Base-by-base conservation (phyloP, 2,888 invertebrate species). In the Monopis laevigella region DNA sequence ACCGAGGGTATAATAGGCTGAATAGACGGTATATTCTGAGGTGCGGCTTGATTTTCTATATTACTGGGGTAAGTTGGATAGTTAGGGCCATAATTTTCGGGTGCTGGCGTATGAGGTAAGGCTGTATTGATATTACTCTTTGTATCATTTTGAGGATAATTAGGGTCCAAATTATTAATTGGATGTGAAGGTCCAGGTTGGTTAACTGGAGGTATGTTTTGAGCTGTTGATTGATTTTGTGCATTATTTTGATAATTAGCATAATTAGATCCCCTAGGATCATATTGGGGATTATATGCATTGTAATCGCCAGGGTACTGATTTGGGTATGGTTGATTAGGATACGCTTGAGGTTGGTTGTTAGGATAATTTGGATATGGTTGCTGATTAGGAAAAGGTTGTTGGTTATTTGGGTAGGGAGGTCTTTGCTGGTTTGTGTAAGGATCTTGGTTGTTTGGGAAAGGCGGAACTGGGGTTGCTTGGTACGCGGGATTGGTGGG, bases 51-150 rank as follows among this genome's bases (percentile, higher is more conserved):
- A 47, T 53, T 59, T 10, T 28, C 60, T 36, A 58, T 49, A 45
- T 65, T 65, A 46, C 64, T 72, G 2, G 60, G 48, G 45, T 63
- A 78, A 10, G 60, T 62, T 2, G 66, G 55, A 48, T 66, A 75
- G 50, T 65, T 71, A 10, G 59, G 47, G 19, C 59, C 47, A n/a
- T n/a, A n/a, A n/a, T n/a, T n/a, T n/a, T n/a, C n/a, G n/a, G n/a
- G n/a, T n/a, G n/a, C n/a, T n/a, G n/a, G n/a, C n/a, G n/a, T n/a
- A n/a, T n/a, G n/a, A n/a, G n/a, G n/a, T n/a, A n/a, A n/a, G n/a
- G n/a, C n/a, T n/a, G n/a, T n/a, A n/a, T 51, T 57, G 4, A 60
- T 49, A 43, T 74, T 69, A 1, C 53, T 19, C 54, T 71, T 74
- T 1, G 62, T 50, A 8, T 67, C 62, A 36, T 46, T 50, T 2